phyloP scores from a whole-genome alignment of 2,797 vertebrate genomes.

The Esox lucius region DNA sequence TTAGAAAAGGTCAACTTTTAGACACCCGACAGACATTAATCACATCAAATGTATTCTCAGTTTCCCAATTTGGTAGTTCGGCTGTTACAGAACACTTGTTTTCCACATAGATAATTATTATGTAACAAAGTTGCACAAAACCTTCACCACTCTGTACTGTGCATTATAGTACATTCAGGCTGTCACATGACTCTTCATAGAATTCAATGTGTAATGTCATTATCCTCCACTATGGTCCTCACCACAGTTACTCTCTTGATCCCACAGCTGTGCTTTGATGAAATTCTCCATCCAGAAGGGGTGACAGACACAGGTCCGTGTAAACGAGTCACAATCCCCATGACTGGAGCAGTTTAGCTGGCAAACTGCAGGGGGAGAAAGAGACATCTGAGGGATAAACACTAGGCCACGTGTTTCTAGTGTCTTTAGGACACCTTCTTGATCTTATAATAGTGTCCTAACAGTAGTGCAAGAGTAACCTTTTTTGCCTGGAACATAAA shows the following conservation, averaged over 20 bases:
- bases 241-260: conserved; percentile 97
- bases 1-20: no score
- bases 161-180: no score
- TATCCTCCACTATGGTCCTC: conserved; percentile 38
- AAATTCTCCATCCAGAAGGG: conserved; percentile 99
- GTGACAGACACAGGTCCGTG: conserved; percentile 90
- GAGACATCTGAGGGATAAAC: conserved; percentile 3
- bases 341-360: conserved; percentile 96
- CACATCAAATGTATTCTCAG: no score
- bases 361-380: conserved; percentile 77
- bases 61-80: no score
- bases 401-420: background rate
- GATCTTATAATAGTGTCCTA: background rate
- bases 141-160: no score
- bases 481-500: background rate
- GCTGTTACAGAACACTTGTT: no score
- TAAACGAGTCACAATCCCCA: conserved; percentile 92
- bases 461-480: background rate
- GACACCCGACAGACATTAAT: no score
- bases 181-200: no score
- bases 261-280: conserved; percentile 85
- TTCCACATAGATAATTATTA: no score
- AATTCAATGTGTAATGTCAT: background rate
- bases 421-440: background rate
- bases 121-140: no score